phyloP scores from a whole-genome alignment of 2,113 vertebrate genomes.

The Seriola quinqueradiata region DNA sequence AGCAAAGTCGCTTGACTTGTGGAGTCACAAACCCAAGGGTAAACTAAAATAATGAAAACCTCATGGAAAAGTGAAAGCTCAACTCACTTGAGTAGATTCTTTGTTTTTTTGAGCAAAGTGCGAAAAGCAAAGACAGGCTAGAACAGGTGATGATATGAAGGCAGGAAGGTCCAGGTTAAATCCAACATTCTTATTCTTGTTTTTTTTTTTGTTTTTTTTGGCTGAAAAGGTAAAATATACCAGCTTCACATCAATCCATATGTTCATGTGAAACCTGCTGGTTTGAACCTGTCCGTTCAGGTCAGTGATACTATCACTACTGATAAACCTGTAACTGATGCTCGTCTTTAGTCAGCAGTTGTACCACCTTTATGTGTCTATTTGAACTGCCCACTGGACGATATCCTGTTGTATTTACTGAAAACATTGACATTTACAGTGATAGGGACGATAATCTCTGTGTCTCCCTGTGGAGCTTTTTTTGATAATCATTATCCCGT shows the following conservation, averaged over 20 bases:
- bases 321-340: conserved; percentile 20
- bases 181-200: neutral
- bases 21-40: conserved; percentile 7
- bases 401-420: neutral
- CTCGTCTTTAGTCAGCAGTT: neutral
- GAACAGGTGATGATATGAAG: neutral
- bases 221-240: conserved; percentile 1
- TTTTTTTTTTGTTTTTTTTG: neutral
- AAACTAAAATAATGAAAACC: neutral
- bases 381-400: neutral
- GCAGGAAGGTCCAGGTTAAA: neutral
- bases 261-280: neutral
- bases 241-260: conserved; percentile 3
- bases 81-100: neutral
- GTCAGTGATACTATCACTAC: neutral
- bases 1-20: conserved; percentile 10
- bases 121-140: neutral
- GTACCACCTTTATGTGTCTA: neutral
- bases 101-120: neutral
- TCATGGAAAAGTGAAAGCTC: neutral
- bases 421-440: conserved; percentile 60
- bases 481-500: conserved; percentile 61
- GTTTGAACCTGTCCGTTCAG: neutral
- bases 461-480: conserved; percentile 22
- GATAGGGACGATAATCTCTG: conserved; percentile 27